Evolutionary conservation across 2,113 vertebrate genomes (phyloP), one percentile per base, ranked within the genome.

Genomic region (Chinchilla lanigera): DNA sequence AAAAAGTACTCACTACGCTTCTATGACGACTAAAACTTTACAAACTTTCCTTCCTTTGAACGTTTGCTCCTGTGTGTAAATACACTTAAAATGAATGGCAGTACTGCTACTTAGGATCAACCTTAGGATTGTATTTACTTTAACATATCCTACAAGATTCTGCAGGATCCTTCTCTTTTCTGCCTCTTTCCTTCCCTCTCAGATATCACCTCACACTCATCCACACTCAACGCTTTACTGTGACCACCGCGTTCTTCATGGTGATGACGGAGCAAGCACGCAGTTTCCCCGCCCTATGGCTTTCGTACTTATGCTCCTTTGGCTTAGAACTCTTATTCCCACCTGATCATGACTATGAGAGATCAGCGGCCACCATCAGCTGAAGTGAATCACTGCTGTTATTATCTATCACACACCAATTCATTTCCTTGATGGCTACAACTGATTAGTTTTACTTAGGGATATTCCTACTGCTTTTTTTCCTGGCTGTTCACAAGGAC

Each of bases 1-100:
- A 86, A 89, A 69, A 98, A 96, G 89, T 85, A 78, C 81, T 69
- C 92, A 50, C 86, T 73, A 89, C 16, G 97, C 95, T 90, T 81
- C 11, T 17, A 52, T 56, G 56, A 60, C 24, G 7, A 58, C 20
- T 52, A 80, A 90, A 78, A 89, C 22, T 83, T 89, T 44, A 63
- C n/a, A 92, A 52, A 75, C 17, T 67, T 73, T 7, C 33, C 12
- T 54, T 38, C 47, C 41, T 44, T 41, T 81, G 60, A 73, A 14
- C 3, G 2, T 4, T 11, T 56, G n/a, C 28, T 1, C 13, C 0
- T 44, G 44, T 54, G 5, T 30, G 8, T 5, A 60, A 89, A 61
- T 47, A 7, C 12, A 38, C 52, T 71, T 77, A 35, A 86, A 87
- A 69, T 30, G 65, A 88, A 47, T 26, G 19, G 30, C 93, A 67